Percentiles rank a stretch among this genome's conserved stretches.
Conservation (phyloP, 2,888 invertebrate genomes). For the Stomorhina lunata region DNA sequence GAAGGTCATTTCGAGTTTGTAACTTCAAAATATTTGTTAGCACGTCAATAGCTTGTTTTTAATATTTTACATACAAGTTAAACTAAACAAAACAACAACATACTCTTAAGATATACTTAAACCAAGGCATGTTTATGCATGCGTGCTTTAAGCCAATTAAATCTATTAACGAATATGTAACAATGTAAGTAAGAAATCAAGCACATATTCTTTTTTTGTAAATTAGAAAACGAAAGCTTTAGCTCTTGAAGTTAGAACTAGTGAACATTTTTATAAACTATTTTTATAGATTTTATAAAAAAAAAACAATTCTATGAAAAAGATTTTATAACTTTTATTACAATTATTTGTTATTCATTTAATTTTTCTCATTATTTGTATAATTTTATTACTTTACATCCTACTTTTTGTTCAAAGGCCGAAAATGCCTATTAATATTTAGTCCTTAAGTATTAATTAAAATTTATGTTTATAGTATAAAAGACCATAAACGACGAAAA, state of each 20-base stretch:
- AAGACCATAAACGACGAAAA: not conserved
- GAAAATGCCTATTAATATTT: not conserved
- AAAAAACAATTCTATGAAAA: too few relatives aligned
- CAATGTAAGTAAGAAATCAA: not conserved
- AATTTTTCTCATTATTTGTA: too few relatives aligned
- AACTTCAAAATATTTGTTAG: not conserved
- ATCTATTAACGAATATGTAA: conserved; percentile 3
- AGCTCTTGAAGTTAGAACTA: too few relatives aligned
- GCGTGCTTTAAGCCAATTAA: conserved; percentile 49
- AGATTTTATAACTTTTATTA: too few relatives aligned
- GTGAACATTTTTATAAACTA: too few relatives aligned
- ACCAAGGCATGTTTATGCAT: not conserved
- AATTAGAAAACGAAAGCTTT: too few relatives aligned
- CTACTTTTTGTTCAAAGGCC: not conserved
- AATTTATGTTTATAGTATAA: conserved; percentile 26
- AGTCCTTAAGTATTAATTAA: conserved; percentile 14
- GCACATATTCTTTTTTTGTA: not conserved
- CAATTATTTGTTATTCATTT: not conserved
- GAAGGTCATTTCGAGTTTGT: conserved; percentile 5
- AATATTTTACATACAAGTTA: not conserved
- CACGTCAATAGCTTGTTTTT: not conserved
- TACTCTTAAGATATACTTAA: not conserved
- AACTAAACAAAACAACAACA: not conserved
- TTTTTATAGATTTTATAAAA: too few relatives aligned
- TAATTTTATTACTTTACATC: not conserved